Conservation (phyloP, 2,113 vertebrate genomes). For the Pleuronectes platessa region DNA sequence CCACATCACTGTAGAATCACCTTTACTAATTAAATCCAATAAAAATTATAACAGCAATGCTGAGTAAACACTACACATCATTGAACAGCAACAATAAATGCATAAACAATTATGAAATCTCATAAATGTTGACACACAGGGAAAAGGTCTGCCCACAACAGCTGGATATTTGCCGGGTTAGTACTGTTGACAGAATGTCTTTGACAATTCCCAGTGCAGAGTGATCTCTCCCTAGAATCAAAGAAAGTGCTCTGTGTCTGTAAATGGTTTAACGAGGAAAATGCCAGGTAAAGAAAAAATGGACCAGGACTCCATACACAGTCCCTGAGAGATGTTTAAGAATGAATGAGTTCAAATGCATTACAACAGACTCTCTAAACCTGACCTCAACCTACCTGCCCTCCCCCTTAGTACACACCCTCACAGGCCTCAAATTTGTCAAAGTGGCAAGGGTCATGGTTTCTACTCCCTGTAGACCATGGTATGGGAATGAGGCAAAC, state of each 20-base stretch:
- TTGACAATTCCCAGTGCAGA: background rate
- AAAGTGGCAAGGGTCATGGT: conserved; percentile 35
- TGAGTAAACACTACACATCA: too few species aligned
- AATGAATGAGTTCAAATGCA: conserved; percentile 37
- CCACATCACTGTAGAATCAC: too few species aligned
- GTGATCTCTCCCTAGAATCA: background rate
- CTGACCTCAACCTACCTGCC: conserved; percentile 32
- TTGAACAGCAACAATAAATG: too few species aligned
- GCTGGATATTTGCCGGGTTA: background rate
- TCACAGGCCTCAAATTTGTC: conserved; percentile 32
- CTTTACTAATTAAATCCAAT: too few species aligned
- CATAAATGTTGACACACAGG: too few species aligned
- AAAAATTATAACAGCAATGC: too few species aligned
- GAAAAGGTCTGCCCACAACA: too few species aligned
- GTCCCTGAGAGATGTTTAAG: conserved; percentile 32
- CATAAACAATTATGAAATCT: too few species aligned
- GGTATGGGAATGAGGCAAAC: conserved; percentile 25
- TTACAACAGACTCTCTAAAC: conserved; percentile 19
- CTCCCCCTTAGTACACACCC: conserved; percentile 8
- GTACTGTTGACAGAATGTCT: background rate
- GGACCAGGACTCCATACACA: background rate
- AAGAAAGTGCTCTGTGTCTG: background rate
- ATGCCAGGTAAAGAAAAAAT: background rate
- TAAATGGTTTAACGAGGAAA: background rate
- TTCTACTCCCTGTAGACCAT: conserved; percentile 17